Base-by-base conservation (phyloP, 2,113 vertebrate genomes). In the Rhabdomys dilectus region DNA sequence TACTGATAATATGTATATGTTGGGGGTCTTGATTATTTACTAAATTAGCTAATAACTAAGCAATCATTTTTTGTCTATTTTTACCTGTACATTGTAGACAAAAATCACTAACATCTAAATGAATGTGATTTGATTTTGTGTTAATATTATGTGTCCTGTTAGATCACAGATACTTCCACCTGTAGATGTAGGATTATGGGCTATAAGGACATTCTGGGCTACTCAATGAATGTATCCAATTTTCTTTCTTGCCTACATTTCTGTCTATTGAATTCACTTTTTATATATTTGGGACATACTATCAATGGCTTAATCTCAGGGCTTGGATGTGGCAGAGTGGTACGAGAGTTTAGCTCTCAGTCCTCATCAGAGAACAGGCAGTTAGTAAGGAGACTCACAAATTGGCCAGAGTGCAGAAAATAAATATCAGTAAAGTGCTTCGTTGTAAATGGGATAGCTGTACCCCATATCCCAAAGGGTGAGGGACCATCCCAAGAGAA, bases 1-100 rank as follows among this genome's bases (percentile, higher is more conserved):
- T 48, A 89, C 66, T 96, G 95, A 93, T 88, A 91, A 77, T 88
- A 86, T 81, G 39, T 91, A 36, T 96, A n/a, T 64, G 75, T 96
- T 89, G 78, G 17, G 15, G 56, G 1, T 92, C 42, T 68, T 86
- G 26, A 62, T 73, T 85, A 58, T 88, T 95, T 91, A 51, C 39
- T 84, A 17, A 81, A 62, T 76, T 72, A 42, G 17, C 80, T 91
- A 81, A 81, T 85, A 92, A 24, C 53, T 78, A 60, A 84, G 51
- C 88, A 48, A 19, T 66, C n/a, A 8, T 92, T 93, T 91, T 48
- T 76, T 92, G 12, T 91, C 73, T 88, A 58, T 92, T 94, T 94
- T 94, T 42, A 94, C 29, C 21, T 91, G n/a, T 62, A 68, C 53
- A n/a, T 11, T 58, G 26, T 5, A 90, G n/a, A 89, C 6, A 5